Conservation (phyloP, 2,888 invertebrate species). For the Drosophila siamana region DNA sequence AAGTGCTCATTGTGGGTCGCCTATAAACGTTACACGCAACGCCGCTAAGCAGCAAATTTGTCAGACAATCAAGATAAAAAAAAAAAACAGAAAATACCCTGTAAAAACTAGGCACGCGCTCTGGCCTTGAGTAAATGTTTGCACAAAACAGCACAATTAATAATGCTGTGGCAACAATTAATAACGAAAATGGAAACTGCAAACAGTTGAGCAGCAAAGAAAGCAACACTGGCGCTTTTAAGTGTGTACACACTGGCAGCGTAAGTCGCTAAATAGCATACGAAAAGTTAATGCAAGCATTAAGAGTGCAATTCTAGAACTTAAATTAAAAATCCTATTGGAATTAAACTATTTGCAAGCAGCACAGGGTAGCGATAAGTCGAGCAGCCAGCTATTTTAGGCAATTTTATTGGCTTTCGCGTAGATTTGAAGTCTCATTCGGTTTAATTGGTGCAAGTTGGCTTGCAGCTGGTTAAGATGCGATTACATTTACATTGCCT, state of each 20-base stretch:
- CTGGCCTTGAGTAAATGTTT: not conserved
- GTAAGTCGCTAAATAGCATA: too few relatives aligned
- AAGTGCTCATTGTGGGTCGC: conserved; percentile 20
- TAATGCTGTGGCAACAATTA: not conserved
- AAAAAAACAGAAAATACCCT: conserved; percentile 29
- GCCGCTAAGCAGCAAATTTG: not conserved
- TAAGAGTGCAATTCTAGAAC: too few relatives aligned
- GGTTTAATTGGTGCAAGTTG: conserved; percentile 19
- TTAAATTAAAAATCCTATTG: too few relatives aligned
- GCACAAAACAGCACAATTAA: not conserved
- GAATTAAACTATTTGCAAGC: not conserved
- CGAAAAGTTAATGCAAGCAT: too few relatives aligned
- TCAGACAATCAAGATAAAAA: not conserved
- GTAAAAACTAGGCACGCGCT: not conserved
- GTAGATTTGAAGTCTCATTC: conserved; percentile 7
- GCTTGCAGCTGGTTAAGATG: conserved; percentile 11
- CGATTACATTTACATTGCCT: conserved; percentile 4
- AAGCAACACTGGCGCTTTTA: too few relatives aligned
- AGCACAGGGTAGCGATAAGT: not conserved
- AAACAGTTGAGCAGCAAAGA: too few relatives aligned
- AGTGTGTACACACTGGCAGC: too few relatives aligned
- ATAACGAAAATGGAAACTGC: too few relatives aligned
- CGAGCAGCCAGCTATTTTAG: not conserved
- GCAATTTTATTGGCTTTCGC: conserved; percentile 7
- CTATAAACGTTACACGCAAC: conserved; percentile 19